phyloP scores from a whole-genome alignment of 1,140 invertebrate genomes.

The Vollenhovia emeryi region DNA sequence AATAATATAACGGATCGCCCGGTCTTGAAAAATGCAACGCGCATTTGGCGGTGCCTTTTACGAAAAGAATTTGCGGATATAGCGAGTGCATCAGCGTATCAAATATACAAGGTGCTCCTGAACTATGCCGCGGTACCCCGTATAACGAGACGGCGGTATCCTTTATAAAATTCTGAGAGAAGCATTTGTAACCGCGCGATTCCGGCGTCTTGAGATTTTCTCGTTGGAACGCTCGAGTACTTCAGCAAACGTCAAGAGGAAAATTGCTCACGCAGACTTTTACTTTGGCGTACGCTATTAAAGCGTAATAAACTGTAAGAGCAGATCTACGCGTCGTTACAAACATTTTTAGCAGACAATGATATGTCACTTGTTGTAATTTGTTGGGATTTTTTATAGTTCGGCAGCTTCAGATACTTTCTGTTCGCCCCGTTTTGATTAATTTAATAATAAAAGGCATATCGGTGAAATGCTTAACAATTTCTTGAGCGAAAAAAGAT shows the following conservation, averaged over 20 bases:
- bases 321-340: neutral
- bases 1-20: constrained; percentile 63
- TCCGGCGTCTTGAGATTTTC: constrained; percentile 44
- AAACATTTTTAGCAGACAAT: neutral
- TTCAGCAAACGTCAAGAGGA: constrained; percentile 51
- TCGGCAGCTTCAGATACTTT: neutral
- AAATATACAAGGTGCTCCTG: constrained; percentile 52
- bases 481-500: neutral
- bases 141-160: constrained; percentile 41
- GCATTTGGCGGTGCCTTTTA: constrained; percentile 50
- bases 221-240: constrained; percentile 22
- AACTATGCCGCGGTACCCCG: constrained; percentile 21
- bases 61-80: constrained; percentile 57
- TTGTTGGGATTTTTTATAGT: neutral
- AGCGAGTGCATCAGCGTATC: constrained; percentile 59
- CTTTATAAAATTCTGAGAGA: constrained; percentile 50
- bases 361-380: neutral
- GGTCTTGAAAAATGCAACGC: constrained; percentile 15
- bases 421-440: neutral
- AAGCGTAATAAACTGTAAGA: constrained; percentile 30
- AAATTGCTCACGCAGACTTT: constrained; percentile 49
- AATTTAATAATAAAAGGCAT: neutral
- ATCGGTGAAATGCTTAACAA: neutral
- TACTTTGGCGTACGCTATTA: constrained; percentile 42
- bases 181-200: constrained; percentile 48